Percentiles rank a stretch among this genome's conserved stretches.
phyloP scores from a whole-genome alignment of 2,113 vertebrate species.

The Cromileptes altivelis region DNA sequence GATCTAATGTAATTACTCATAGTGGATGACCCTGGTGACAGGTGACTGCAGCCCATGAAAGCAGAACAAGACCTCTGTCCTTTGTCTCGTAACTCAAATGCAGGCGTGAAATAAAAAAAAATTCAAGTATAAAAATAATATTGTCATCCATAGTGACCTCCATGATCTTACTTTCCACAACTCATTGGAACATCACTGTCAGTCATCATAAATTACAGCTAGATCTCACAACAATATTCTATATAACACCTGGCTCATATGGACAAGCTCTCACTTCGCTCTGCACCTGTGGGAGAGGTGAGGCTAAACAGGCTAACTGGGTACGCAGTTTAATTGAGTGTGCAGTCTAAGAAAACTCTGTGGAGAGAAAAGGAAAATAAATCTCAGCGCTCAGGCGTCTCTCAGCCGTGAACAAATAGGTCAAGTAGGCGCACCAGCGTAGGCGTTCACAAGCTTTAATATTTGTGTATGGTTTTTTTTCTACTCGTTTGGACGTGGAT shows the following conservation, averaged over 20 bases:
- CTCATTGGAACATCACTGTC: conserved; percentile 33
- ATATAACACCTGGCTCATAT: neutral
- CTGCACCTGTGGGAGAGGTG: neutral
- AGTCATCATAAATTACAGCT: conserved; percentile 2
- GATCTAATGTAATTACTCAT: conserved; percentile 58
- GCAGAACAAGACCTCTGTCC: conserved; percentile 32
- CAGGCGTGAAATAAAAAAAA: neutral
- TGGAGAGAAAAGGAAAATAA: conserved; percentile 10
- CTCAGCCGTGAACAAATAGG: conserved; percentile 42
- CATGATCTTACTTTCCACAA: neutral
- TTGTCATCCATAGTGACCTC: conserved; percentile 13
- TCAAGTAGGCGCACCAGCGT: neutral
- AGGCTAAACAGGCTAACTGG: conserved; percentile 31
- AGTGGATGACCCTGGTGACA: conserved; percentile 38
- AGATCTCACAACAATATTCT: neutral
- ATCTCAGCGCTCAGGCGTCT: neutral
- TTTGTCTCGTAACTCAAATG: conserved; percentile 14
- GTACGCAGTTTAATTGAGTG: conserved; percentile 45
- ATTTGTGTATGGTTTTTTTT: conserved; percentile 2
- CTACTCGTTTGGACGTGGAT: neutral
- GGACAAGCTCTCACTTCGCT: conserved; percentile 15
- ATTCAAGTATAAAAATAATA: conserved; percentile 2
- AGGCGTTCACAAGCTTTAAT: conserved; percentile 5
- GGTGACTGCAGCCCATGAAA: conserved; percentile 13
- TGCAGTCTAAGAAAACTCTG: conserved; percentile 17